Evolutionary conservation across 2,888 invertebrate genomes (phyloP).

Genomic region (Argyra leucocephala): DNA sequence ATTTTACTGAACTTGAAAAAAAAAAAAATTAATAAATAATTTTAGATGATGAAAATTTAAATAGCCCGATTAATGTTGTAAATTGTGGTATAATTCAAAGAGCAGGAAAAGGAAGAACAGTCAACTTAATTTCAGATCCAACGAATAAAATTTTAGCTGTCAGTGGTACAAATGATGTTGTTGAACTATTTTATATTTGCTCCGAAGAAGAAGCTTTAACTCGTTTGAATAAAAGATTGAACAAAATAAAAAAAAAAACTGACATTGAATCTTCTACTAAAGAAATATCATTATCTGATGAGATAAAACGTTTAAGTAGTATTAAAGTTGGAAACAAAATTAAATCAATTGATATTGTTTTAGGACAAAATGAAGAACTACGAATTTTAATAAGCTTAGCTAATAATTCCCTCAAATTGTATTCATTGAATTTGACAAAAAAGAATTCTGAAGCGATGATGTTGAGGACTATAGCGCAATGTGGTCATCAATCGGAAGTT

Average conservation of each 20-base stretch:
- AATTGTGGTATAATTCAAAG: constrained; percentile 74
- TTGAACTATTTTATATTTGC: constrained; percentile 78
- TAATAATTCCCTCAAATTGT: constrained; percentile 68
- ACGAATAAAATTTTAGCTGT: constrained; percentile 66
- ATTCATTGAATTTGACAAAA: constrained; percentile 47
- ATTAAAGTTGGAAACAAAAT: constrained; percentile 59
- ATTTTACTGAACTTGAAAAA: neutral
- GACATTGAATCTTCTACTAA: constrained; percentile 32
- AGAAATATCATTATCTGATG: constrained; percentile 56
- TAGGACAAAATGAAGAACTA: constrained; percentile 63
- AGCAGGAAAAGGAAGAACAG: constrained; percentile 68
- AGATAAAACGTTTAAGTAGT: constrained; percentile 58
- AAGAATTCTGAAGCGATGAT: constrained; percentile 43
- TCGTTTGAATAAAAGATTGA: constrained; percentile 64
- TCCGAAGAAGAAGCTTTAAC: constrained; percentile 62
- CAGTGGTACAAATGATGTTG: constrained; percentile 68
- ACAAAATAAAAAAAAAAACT: constrained; percentile 56
- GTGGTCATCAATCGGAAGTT: constrained; percentile 86
- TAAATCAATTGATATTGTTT: constrained; percentile 59
- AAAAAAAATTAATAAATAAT: neutral
- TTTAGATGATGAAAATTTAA: constrained; percentile 37
- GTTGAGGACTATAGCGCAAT: constrained; percentile 56
- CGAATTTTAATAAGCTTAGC: constrained; percentile 56
- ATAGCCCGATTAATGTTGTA: constrained; percentile 60
- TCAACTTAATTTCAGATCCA: constrained; percentile 61